Percentiles rank a stretch among this genome's conserved stretches.
Evolutionary conservation across 1,140 invertebrate species (phyloP).

Genomic region (Hycleus cichorii): DNA sequence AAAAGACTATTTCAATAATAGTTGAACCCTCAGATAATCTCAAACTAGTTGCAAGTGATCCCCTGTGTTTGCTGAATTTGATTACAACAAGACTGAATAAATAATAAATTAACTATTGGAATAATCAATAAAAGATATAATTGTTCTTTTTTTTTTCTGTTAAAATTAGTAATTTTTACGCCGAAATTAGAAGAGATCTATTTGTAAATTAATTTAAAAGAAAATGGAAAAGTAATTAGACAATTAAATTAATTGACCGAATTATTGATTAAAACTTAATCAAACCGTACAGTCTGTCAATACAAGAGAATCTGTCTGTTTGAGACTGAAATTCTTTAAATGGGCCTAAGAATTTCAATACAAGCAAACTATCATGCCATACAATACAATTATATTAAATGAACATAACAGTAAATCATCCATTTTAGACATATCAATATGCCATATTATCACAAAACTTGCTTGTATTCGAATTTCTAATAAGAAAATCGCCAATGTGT

Average conservation of each 20-base stretch:
- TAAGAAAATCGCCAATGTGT: no score
- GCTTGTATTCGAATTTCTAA: no score
- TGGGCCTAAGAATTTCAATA: no score
- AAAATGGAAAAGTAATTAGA: constrained; percentile 23
- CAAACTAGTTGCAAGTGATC: not conserved
- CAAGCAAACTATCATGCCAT: no score
- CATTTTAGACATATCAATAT: no score
- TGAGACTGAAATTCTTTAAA: no score
- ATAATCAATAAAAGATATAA: constrained; percentile 21
- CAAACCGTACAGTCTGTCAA: constrained; percentile 25
- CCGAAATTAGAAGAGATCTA: constrained; percentile 11
- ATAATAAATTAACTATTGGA: not conserved
- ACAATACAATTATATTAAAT: no score
- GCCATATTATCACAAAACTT: no score
- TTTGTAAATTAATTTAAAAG: no score
- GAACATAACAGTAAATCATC: no score
- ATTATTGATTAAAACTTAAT: constrained; percentile 38
- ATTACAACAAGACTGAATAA: constrained; percentile 27
- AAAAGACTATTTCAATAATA: no score
- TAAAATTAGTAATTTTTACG: constrained; percentile 8
- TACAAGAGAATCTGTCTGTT: not conserved
- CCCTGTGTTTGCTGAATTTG: constrained; percentile 21
- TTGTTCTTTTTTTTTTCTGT: constrained; percentile 3
- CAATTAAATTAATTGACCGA: constrained; percentile 38
- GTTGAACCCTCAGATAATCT: not conserved